Evolutionary conservation across 2,113 vertebrate species (phyloP), one percentile per base, ranked within the genome.

Genomic region (Excalfactoria chinensis): DNA sequence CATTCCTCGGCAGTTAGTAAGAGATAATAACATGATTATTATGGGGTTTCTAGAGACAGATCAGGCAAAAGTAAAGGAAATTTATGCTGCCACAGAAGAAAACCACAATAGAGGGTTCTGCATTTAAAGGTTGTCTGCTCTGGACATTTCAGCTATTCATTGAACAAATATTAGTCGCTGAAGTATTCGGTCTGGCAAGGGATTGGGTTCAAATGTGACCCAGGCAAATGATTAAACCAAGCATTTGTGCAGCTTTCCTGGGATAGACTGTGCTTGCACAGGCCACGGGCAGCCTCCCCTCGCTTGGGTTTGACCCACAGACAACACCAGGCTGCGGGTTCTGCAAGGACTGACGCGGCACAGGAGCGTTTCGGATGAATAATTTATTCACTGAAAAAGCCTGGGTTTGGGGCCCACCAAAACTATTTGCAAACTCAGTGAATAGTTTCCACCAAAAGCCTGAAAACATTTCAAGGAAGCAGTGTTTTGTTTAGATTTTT

Each of bases 381-480:
- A 80, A 84, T 90, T 88, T 40, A 41, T 74, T 56, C 69, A 9
- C 37, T 56, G 56, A 67, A 56, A 86, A 64, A 22, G 43, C 7
- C 4, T 2, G 5, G 55, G 62, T 6, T 90, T 94, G 14, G 46
- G 86, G 58, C 35, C 86, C 78, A 72, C 89, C 84, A 70, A 89
- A 94, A 93, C 28, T 92, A 94, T 94, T 74, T 88, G 91, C 91
- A 78, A 60, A 43, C 80, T 94, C 94, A 84, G 94, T 59, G 86
- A 92, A 93, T 89, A 89, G 25, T 94, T 95, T 88, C 84, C 62
- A 84, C 80, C 80, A 62, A 43, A 81, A 93, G 66, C 76, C 69
- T 79, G 89, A 84, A 86, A 88, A 77, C 44, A 51, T 81, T 90
- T 94, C 51, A 67, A 73, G 86, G 83, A 62, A 85, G n/a, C 22